Percentiles rank a stretch among this genome's conserved stretches.
These are phyloP conservation scores for Microtus oregoni DNA, from an alignment of 2,113 vertebrate genomes.

Conservation along the genomic window DNA sequence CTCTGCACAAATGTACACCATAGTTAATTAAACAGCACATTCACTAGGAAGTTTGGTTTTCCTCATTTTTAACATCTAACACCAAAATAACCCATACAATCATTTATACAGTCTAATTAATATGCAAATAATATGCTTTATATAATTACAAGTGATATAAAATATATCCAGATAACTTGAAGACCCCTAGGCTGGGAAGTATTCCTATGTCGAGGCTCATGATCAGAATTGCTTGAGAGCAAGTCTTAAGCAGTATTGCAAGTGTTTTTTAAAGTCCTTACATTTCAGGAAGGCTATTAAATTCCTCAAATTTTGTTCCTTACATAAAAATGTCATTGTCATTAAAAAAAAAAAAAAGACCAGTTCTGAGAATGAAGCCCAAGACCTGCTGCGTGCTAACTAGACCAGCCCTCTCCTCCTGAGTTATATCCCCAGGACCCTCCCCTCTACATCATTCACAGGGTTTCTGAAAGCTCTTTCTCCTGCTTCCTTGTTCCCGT, in stretches of 20 bases:
- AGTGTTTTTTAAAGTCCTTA: slow-evolving; percentile 8
- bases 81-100: not conserved
- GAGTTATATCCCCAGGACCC: no score
- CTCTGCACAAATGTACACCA: not conserved
- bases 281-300: not conserved
- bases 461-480: not conserved
- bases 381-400: no score
- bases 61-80: not conserved
- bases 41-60: not conserved
- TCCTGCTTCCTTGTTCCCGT: not conserved
- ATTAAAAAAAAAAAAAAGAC: no score
- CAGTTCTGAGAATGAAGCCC: no score
- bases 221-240: not conserved
- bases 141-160: not conserved
- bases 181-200: not conserved
- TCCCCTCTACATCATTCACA: not conserved
- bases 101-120: not conserved
- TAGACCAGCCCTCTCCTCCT: accelerated
- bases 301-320: not conserved
- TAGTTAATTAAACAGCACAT: not conserved
- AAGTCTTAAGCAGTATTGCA: not conserved
- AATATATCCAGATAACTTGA: not conserved
- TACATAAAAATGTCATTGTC: not conserved
- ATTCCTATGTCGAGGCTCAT: not conserved
- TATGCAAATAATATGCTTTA: not conserved